Percentiles rank a stretch among this genome's conserved stretches.
Conservation (phyloP, 2,888 invertebrate species). For the Disparrhopalites patrizii region DNA sequence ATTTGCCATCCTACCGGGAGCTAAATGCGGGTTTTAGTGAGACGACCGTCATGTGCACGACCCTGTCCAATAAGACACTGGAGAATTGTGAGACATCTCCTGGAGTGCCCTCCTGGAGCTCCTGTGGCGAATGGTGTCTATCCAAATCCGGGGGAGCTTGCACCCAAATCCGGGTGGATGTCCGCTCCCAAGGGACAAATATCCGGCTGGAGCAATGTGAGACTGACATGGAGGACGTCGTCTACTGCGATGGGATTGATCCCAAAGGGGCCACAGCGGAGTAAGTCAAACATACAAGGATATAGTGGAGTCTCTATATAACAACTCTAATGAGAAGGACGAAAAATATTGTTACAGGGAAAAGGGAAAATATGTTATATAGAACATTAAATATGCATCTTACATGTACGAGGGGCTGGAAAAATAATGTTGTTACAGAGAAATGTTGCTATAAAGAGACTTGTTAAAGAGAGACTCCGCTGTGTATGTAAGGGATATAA, state of each 20-base stretch:
- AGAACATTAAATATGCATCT: too few relatives aligned
- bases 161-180: slow-evolving; percentile 83
- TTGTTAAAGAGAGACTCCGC: too few relatives aligned
- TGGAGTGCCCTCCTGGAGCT: slow-evolving; percentile 64
- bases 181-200: slow-evolving; percentile 76
- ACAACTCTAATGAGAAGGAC: too few relatives aligned
- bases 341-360: too few relatives aligned
- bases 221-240: slow-evolving; percentile 79
- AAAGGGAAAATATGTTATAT: too few relatives aligned
- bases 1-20: slow-evolving; percentile 82
- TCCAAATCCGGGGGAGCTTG: slow-evolving; percentile 87
- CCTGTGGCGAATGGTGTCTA: slow-evolving; percentile 85
- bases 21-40: slow-evolving; percentile 79
- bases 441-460: too few relatives aligned
- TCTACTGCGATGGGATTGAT: slow-evolving; percentile 63
- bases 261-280: slow-evolving; percentile 41
- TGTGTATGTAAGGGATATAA: too few relatives aligned
- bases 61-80: slow-evolving; percentile 69
- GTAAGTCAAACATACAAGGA: slow-evolving; percentile 61
- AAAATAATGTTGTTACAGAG: too few relatives aligned
- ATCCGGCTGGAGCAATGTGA: slow-evolving; percentile 78
- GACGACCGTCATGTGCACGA: slow-evolving; percentile 85
- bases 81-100: slow-evolving; percentile 66
- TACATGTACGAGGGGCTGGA: too few relatives aligned
- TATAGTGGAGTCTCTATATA: too few relatives aligned